Evolutionary conservation across 2,888 invertebrate genomes (phyloP), one percentile per base, ranked within the genome.

Genomic region (Hetaerina titia): DNA sequence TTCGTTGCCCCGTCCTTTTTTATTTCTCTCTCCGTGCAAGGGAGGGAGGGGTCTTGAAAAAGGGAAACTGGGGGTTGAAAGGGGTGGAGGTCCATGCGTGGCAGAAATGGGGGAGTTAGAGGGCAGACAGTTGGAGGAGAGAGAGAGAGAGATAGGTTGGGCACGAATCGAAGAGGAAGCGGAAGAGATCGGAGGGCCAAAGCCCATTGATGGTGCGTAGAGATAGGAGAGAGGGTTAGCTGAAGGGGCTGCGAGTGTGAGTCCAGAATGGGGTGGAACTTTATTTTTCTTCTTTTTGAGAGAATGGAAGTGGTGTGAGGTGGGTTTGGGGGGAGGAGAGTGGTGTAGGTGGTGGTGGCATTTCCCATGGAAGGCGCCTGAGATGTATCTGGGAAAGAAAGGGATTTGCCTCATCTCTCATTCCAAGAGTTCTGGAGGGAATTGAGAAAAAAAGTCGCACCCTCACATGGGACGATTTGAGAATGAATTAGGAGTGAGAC

Each of bases 341-440:
- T 22, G 9, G 22, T 81, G 81, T 81, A 22, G 69, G 69, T n/a
- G 81, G 81, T 22, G 60, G 13, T 60, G 74, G 74, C 8, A 81
- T 81, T 81, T 81, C 13, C 81, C 81, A 31, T 31, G 81, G 31
- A 25, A 81, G 81, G 45, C 81, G 13, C 81, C 81, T 31, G 81
- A 22, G 81, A 81, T 81, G 81, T 81, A 81, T 81, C 31, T 81
- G 81, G 31, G 31, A 22, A 31, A 81, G 81, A 81, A 81, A 81
- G 81, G 81, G 81, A 81, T 31, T 81, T 31, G 31, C 81, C 81
- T 81, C 25, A 9, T 22, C 69, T 69, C 69, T 69, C 69, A 81
- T 81, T 81, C 81, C 81, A 81, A 31, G 31, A 81, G 81, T 81
- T 9, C 81, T 81, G 25, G 11, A 81, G 81, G 31, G 81, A 31